Evolutionary conservation across 2,113 vertebrate species (phyloP).

Genomic region (Redunca redunca): DNA sequence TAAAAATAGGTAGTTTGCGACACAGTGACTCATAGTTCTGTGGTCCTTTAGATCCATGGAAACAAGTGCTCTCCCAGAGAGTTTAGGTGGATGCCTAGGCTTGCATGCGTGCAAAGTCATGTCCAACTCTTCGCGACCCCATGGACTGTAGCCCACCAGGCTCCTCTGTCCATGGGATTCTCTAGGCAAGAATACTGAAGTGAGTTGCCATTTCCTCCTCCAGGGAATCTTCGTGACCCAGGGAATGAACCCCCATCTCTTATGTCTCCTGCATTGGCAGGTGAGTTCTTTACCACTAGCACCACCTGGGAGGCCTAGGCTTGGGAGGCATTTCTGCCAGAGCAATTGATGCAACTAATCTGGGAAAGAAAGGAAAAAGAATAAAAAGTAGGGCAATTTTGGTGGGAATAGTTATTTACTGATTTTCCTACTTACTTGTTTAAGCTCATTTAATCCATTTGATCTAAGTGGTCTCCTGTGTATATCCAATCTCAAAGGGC

Average conservation of each 20-base stretch:
- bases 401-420: conserved; percentile 2
- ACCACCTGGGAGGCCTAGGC: not conserved
- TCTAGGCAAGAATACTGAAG: not conserved
- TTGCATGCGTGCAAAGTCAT: not conserved
- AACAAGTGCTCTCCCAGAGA: not conserved
- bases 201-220: not conserved
- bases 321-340: not conserved
- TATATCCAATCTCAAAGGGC: not conserved
- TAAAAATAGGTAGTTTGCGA: not conserved
- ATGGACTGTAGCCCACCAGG: not conserved
- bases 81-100: not conserved
- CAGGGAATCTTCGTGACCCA: not conserved
- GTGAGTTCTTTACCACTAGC: not conserved
- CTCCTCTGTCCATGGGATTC: not conserved
- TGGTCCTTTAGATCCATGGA: not conserved
- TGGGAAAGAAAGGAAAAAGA: not conserved
- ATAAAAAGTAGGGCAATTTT: not conserved
- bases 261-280: not conserved
- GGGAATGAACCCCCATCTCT: not conserved
- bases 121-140: not conserved
- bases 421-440: conserved; percentile 14
- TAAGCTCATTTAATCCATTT: conserved; percentile 33
- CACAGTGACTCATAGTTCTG: not conserved
- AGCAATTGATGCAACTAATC: not conserved
- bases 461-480: conserved; percentile 11